phyloP scores from a whole-genome alignment of 2,888 invertebrate species.

The Cyclophora albipunctata region DNA sequence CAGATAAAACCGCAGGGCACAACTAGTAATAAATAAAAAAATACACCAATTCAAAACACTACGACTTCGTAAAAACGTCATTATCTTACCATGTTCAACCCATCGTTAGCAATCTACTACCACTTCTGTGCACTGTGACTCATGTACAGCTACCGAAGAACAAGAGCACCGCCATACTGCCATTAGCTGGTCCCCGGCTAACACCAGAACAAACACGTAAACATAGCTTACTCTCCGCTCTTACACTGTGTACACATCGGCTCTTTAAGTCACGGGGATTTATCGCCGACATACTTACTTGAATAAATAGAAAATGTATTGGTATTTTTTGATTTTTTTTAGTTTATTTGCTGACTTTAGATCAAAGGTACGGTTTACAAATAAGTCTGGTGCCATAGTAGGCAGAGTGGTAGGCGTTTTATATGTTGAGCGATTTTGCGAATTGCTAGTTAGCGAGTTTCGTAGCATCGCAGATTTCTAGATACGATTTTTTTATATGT shows the following conservation, averaged over 20 bases:
- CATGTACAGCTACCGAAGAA: slow-evolving; percentile 24
- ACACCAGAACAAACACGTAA: slow-evolving; percentile 54
- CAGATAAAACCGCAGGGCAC: no score
- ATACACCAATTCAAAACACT: no score
- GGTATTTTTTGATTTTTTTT: not conserved
- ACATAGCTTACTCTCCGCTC: slow-evolving; percentile 28
- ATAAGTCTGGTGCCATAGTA: no score
- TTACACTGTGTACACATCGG: slow-evolving; percentile 23
- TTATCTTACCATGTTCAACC: no score
- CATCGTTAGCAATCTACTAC: slow-evolving; percentile 4
- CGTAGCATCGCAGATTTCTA: no score
- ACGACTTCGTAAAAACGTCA: no score
- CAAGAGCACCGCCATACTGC: slow-evolving; percentile 31
- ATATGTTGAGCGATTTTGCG: no score
- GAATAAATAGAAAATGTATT: not conserved
- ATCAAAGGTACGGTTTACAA: no score
- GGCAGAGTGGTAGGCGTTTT: no score
- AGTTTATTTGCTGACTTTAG: not conserved
- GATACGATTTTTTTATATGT: no score
- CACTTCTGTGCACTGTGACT: slow-evolving; percentile 11
- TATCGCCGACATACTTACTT: not conserved
- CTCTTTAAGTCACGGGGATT: slow-evolving; percentile 7
- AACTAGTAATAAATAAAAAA: no score
- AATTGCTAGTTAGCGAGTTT: no score
- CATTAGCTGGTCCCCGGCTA: slow-evolving; percentile 47